Evolutionary conservation across 2,113 vertebrate species (phyloP), one percentile per base, ranked within the genome.

Genomic region (Zosterops pallidus): DNA sequence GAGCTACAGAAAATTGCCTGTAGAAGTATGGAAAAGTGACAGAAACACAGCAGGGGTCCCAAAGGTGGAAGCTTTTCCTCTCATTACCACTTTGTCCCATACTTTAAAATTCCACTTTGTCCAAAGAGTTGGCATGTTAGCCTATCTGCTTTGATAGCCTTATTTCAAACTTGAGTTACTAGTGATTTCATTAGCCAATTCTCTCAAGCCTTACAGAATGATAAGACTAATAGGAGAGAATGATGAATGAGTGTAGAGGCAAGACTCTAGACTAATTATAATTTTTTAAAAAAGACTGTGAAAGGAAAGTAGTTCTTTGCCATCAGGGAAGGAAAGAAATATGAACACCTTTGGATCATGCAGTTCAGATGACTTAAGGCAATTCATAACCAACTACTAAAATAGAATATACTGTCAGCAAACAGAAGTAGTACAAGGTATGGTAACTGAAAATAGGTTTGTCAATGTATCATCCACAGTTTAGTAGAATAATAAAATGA

Each of bases 311-410:
- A 46, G 70, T 94, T 46, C 67, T 94, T 97, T 89, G 68, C 92
- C 72, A 92, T 72, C 46, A 89, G 28, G 56, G 78, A 97, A 91
- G 35, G 82, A 83, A 96, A 72, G 53, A 94, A 83, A 95, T 93
- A 95, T 92, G 79, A 97, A 79, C 33, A 59, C 79, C 64, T 97
- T 94, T 86, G 64, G 65, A 95, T 96, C 77, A 88, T 70, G 68
- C 57, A 94, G 80, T 83, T 97, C 72, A 79, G 50, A 96, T 90
- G 80, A 95, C 89, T 92, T 94, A 79, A 91, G 92, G 91, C 94
- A 97, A 97, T 96, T 97, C 89, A 97, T 90, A 96, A 95, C 67
- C 80, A 96, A 42, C 68, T 69, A 56, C 92, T 94, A 67, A 95
- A 96, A 96, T 94, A 97, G 90, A 94, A 71, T 88, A 86, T 75